A percentile compares a stretch with the other conserved stretches of the same genome.
These are phyloP conservation scores for Lytechinus pictus DNA, from an alignment of 35 echinoderm and acorn worm genomes.

Conservation along the genomic window DNA sequence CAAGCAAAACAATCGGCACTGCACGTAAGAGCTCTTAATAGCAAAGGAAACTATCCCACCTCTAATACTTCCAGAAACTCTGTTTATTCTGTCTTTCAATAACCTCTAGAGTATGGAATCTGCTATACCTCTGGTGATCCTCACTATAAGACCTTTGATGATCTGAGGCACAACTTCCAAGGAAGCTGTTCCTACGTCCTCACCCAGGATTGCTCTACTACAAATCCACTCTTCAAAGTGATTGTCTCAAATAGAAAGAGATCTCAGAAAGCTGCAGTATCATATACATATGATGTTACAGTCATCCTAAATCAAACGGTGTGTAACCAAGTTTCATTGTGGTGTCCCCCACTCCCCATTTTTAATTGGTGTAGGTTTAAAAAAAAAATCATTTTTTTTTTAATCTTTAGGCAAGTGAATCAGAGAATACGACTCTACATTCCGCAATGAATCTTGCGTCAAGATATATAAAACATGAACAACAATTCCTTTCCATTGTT, in stretches of 20 bases:
- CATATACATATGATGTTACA: constrained; percentile 79
- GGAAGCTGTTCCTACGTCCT: constrained; percentile 82
- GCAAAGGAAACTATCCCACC: too few species aligned
- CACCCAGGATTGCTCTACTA: constrained; percentile 57
- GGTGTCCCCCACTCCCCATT: background rate
- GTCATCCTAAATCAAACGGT: constrained; percentile 66
- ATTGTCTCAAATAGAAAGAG: constrained; percentile 73
- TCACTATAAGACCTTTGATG: constrained; percentile 96
- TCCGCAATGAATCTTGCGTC: too few species aligned
- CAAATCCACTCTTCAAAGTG: constrained; percentile 54
- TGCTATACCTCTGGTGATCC: constrained; percentile 89
- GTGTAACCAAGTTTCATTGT: background rate
- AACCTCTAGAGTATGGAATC: constrained; percentile 72
- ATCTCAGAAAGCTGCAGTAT: constrained; percentile 61
- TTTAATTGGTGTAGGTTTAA: too few species aligned
- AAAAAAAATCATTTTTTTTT: too few species aligned
- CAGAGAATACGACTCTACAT: too few species aligned
- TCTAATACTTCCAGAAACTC: too few species aligned
- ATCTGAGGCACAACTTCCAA: constrained; percentile 86
- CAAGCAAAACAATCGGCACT: too few species aligned
- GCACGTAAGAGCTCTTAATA: too few species aligned
- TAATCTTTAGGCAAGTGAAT: too few species aligned
- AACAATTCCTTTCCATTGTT: background rate
- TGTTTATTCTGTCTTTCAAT: too few species aligned
- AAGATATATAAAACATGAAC: too few species aligned